These are phyloP conservation scores for Chelmon rostratus DNA, from an alignment of 2,797 vertebrate species.

Conservation along the genomic window DNA sequence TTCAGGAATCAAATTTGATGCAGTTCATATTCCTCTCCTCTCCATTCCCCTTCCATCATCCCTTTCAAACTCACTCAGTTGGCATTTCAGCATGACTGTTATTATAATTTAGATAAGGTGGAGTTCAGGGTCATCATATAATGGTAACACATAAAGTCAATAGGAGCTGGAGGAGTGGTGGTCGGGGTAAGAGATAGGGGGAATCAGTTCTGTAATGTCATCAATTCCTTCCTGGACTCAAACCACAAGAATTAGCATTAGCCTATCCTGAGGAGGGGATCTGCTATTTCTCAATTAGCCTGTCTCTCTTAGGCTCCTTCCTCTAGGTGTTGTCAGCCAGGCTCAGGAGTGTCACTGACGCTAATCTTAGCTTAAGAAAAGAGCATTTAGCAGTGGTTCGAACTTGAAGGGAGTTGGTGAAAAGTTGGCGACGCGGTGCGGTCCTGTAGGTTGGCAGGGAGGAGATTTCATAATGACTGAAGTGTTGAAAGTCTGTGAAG, in stretches of 20 bases:
- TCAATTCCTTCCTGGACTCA: conserved; percentile 32
- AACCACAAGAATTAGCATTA: conserved; percentile 63
- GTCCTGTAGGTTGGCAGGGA: conserved; percentile 34
- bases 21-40: neutral
- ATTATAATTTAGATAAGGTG: conserved; percentile 24
- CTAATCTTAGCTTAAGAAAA: conserved; percentile 72
- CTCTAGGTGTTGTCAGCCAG: conserved; percentile 62
- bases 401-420: conserved; percentile 41
- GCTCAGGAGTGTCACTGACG: conserved; percentile 64
- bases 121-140: conserved; percentile 22
- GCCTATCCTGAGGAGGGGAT: conserved; percentile 62
- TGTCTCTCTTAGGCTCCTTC: conserved; percentile 27
- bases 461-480: conserved; percentile 11
- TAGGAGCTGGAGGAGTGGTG: neutral
- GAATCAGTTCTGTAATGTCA: conserved; percentile 29
- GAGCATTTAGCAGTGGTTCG: conserved; percentile 51
- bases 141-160: conserved; percentile 18
- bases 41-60: neutral
- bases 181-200: conserved; percentile 2
- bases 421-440: conserved; percentile 32
- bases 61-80: neutral
- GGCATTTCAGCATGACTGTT: conserved; percentile 26
- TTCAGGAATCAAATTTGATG: conserved; percentile 12
- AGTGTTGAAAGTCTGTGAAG: conserved; percentile 7
- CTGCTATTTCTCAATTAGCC: conserved; percentile 60